Percentiles rank a stretch among this genome's conserved stretches.
Conservation (phyloP, 1,140 invertebrate species). For the Macrobrachium rosenbergii region DNA sequence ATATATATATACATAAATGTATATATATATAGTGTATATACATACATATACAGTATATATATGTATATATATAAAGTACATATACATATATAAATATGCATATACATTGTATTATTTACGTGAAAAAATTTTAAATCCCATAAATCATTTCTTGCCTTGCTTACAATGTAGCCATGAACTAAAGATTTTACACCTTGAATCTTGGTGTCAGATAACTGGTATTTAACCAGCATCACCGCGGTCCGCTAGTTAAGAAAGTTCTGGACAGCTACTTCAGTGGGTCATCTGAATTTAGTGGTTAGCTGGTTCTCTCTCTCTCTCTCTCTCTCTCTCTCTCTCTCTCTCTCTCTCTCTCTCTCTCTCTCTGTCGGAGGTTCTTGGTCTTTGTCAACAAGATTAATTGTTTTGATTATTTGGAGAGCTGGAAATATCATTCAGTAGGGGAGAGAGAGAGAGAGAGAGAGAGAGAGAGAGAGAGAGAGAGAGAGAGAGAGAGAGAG, state of each 20-base stretch:
- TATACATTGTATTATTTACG: neutral
- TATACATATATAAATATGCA: constrained; percentile 20
- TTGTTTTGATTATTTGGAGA: too few species aligned
- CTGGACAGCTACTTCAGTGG: neutral
- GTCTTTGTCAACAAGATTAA: neutral
- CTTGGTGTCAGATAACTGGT: too few species aligned
- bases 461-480: too few species aligned
- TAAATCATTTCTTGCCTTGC: too few species aligned
- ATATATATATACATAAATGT: neutral
- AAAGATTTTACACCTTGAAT: neutral
- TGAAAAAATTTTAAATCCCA: too few species aligned
- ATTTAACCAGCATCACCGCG: too few species aligned
- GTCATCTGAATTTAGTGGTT: neutral
- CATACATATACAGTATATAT: neutral
- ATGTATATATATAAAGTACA: constrained; percentile 6
- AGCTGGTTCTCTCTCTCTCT: neutral
- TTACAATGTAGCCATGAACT: too few species aligned
- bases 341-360: constrained; percentile 37
- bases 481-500: too few species aligned
- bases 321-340: neutral
- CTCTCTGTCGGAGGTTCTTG: neutral
- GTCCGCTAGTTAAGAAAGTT: too few species aligned
- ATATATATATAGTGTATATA: neutral
- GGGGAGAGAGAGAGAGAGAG: too few species aligned
- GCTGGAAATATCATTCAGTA: too few species aligned